These are phyloP conservation scores for Serranus cabrilla DNA, from an alignment of 2,797 vertebrate species.

Conservation along the genomic window DNA sequence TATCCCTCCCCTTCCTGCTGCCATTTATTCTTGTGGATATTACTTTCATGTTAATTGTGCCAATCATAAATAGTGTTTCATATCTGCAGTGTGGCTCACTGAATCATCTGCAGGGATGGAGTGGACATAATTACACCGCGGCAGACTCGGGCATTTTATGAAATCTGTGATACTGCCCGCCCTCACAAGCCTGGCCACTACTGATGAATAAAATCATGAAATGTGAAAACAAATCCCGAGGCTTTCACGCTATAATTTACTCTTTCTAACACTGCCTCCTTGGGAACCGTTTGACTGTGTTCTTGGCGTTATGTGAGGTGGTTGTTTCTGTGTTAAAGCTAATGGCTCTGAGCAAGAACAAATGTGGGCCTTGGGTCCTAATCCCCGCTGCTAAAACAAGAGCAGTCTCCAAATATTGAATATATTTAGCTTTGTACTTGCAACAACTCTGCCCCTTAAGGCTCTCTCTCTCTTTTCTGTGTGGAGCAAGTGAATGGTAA, in stretches of 20 bases:
- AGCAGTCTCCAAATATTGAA: constrained; percentile 71
- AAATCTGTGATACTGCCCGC: constrained; percentile 10
- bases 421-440: constrained; percentile 63
- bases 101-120: constrained; percentile 16
- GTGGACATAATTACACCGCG: constrained; percentile 13
- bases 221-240: constrained; percentile 45
- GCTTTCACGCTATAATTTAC: constrained; percentile 36
- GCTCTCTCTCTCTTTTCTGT: constrained; percentile 42
- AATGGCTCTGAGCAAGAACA: constrained; percentile 68
- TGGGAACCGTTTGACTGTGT: constrained; percentile 43
- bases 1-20: neutral
- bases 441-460: constrained; percentile 46
- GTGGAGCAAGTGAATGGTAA: constrained; percentile 42
- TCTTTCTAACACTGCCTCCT: constrained; percentile 37
- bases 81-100: constrained; percentile 11
- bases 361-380: constrained; percentile 62
- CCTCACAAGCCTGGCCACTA: neutral
- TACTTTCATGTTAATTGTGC: constrained; percentile 30
- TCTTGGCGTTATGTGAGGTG: constrained; percentile 43
- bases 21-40: constrained; percentile 26
- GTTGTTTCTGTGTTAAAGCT: constrained; percentile 53
- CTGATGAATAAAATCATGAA: constrained; percentile 37
- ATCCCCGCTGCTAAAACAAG: constrained; percentile 57
- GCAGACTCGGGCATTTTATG: constrained; percentile 9
- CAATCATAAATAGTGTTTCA: constrained; percentile 9